Conservation (phyloP, 1,140 invertebrate genomes). For the Drosophila subobscura region DNA sequence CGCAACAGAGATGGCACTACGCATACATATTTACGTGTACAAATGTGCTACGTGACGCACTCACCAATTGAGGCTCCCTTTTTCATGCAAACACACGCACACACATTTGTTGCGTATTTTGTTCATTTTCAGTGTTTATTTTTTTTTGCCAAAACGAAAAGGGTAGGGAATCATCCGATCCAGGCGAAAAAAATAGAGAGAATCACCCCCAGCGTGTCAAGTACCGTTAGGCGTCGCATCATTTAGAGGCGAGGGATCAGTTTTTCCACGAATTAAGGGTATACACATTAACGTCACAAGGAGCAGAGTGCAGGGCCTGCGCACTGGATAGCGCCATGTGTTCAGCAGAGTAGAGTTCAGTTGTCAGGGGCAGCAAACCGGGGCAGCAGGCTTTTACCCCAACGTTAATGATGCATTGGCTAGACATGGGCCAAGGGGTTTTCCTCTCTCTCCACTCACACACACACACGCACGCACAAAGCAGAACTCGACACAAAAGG, state of each 20-base stretch:
- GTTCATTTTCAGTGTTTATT: not conserved
- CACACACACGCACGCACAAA: too few species aligned
- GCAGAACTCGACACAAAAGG: slow-evolving; percentile 38
- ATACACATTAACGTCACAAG: slow-evolving; percentile 46
- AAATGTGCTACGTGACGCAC: slow-evolving; percentile 22
- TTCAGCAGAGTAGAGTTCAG: slow-evolving; percentile 12
- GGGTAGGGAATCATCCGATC: slow-evolving; percentile 4
- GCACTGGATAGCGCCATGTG: slow-evolving; percentile 58
- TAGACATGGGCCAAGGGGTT: slow-evolving; percentile 56
- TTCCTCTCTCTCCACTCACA: slow-evolving; percentile 46
- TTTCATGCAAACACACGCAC: not conserved
- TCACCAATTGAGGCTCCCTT: slow-evolving; percentile 8
- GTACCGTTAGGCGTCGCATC: slow-evolving; percentile 58
- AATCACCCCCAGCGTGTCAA: slow-evolving; percentile 41
- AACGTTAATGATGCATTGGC: slow-evolving; percentile 63
- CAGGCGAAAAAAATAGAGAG: slow-evolving; percentile 25
- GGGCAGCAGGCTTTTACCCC: slow-evolving; percentile 28
- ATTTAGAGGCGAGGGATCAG: slow-evolving; percentile 62
- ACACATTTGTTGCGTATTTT: slow-evolving; percentile 13
- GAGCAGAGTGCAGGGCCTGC: slow-evolving; percentile 70
- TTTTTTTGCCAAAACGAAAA: slow-evolving; percentile 14
- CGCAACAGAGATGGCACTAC: not conserved
- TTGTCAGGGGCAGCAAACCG: slow-evolving; percentile 34
- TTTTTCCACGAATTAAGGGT: slow-evolving; percentile 56
- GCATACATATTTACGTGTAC: slow-evolving; percentile 2